Evolutionary conservation across 2,888 invertebrate species (phyloP), one percentile per base, ranked within the genome.

Genomic region (Branchellion lobata): DNA sequence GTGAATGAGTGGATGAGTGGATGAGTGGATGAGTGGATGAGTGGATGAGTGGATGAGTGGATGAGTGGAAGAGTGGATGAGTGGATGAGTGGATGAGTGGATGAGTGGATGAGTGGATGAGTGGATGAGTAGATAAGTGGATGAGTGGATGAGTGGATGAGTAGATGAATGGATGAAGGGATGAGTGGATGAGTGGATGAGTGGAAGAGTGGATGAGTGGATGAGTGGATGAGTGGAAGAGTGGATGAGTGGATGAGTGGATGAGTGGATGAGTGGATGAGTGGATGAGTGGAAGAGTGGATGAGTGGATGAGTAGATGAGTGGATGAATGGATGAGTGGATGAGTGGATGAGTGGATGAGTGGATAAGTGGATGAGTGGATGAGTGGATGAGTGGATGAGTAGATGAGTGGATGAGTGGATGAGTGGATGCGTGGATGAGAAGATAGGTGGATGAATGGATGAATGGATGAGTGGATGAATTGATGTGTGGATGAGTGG

Each of bases 291-390:
- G 61, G 24, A 24, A 18, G 21, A n/a, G n/a, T 57, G 61, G 61
- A 57, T 24, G 24, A n/a, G 21, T 57, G 61, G 24, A 24, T 24
- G 21, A n/a, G 21, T 57, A n/a, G 61, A 24, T 57, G 61, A n/a
- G 21, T 57, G 61, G 61, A 57, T 57, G 61, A n/a, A 24, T 24
- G 21, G 61, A 24, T 57, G 61, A n/a, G 21, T 24, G 24, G 61
- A 57, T 57, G 61, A n/a, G n/a, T 24, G 21, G 61, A 57, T 57
- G 61, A n/a, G n/a, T 57, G 61, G 61, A 57, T 57, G 61, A n/a
- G n/a, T 57, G 24, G 61, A 57, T 57, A n/a, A n/a, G 5, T 57
- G 61, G 61, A 57, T 57, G 24, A n/a, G 21, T 24, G 61, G 21
- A 24, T 24, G 61, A n/a, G n/a, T n/a, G n/a, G 61, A 57, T 57